Conservation (phyloP, 2,797 vertebrate genomes). For the Carcharodon carcharias region DNA sequence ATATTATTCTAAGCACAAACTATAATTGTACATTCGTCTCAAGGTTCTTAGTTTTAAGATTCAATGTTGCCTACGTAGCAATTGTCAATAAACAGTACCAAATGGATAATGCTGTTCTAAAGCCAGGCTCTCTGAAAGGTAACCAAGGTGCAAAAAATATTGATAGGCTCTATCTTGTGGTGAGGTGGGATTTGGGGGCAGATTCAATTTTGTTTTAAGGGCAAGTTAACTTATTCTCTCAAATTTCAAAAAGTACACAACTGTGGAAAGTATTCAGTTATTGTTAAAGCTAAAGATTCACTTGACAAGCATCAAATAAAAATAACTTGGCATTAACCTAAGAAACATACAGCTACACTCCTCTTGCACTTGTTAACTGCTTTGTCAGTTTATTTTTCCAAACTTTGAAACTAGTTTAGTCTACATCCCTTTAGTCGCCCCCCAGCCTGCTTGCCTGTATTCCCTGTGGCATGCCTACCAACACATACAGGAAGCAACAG, state of each 20-base stretch:
- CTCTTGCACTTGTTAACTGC: neutral
- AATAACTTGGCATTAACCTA: neutral
- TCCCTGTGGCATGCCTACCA: neutral
- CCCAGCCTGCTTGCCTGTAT: neutral
- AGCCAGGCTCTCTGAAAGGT: neutral
- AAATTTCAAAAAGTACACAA: neutral
- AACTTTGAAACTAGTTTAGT: neutral
- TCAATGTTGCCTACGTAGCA: neutral
- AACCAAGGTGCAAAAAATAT: neutral
- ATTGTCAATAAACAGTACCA: neutral
- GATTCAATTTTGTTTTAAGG: neutral
- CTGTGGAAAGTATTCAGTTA: neutral
- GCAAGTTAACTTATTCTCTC: neutral
- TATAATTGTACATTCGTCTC: neutral
- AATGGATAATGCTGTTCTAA: neutral
- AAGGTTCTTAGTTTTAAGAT: neutral
- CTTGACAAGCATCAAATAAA: neutral
- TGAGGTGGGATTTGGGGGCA: neutral
- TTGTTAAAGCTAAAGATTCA: neutral
- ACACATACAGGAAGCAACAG: neutral
- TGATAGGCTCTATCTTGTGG: neutral
- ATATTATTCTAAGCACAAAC: neutral
- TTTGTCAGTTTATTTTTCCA: neutral
- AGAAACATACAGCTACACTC: neutral
- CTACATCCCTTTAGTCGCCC: neutral